Conservation (phyloP, 2,113 vertebrate genomes). For the Budorcas taxicolor region DNA sequence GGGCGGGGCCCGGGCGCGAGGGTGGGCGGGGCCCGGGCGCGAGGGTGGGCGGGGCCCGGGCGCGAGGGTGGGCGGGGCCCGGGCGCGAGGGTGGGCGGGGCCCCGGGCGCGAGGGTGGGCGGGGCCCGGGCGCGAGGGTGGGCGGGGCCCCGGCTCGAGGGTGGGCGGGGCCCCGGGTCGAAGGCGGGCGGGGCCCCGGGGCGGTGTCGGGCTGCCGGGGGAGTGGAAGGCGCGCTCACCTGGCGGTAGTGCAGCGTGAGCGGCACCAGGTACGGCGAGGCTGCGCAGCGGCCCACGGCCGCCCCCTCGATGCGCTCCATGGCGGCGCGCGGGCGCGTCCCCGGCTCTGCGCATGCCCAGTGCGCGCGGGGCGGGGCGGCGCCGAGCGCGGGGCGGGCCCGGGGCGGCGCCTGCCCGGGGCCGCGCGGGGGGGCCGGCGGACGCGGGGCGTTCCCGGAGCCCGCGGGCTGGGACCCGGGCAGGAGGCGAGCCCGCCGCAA, state of each 20-base stretch:
- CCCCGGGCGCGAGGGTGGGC: too few relatives aligned
- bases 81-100: too few relatives aligned
- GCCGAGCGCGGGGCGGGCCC: neutral
- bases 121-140: too few relatives aligned
- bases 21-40: too few relatives aligned
- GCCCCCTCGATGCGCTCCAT: conserved; percentile 61
- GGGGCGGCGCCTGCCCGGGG: neutral
- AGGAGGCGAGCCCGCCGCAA: neutral
- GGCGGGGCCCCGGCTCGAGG: too few relatives aligned
- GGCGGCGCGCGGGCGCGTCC: neutral
- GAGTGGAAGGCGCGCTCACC: conserved; percentile 77
- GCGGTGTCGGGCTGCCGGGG: neutral
- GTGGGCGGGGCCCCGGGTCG: neutral
- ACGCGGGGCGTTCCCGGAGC: conserved; percentile 30
- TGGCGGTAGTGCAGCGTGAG: conserved; percentile 85
- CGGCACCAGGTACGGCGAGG: conserved; percentile 84
- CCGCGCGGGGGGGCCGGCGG: conserved; percentile 39
- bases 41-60: too few relatives aligned
- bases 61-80: neutral
- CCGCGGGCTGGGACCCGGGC: neutral
- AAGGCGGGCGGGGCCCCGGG: too few relatives aligned
- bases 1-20: neutral
- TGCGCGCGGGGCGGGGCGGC: neutral
- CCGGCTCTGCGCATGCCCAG: conserved; percentile 35
- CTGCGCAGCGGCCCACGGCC: conserved; percentile 71